Conservation (phyloP, 2,888 invertebrate species). For the Scaptomyza cyrtandrae region DNA sequence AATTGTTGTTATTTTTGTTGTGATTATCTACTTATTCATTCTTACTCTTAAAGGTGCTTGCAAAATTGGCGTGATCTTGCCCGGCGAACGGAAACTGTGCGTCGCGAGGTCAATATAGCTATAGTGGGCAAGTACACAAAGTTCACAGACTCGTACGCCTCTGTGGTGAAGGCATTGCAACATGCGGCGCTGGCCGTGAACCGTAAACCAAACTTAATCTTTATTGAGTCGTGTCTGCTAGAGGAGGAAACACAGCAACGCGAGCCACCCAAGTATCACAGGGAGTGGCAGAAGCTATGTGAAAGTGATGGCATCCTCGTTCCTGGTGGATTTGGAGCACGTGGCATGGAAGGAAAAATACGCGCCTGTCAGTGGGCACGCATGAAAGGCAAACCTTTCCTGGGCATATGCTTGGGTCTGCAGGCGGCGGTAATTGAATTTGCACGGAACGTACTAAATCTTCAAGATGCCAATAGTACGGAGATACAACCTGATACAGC, state of each 20-base stretch:
- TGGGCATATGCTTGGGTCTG: slow-evolving; percentile 98
- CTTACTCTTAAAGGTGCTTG: slow-evolving; percentile 88
- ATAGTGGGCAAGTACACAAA: slow-evolving; percentile 99
- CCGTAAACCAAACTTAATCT: slow-evolving; percentile 93
- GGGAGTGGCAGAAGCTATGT: slow-evolving; percentile 96
- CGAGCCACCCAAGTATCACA: slow-evolving; percentile 94
- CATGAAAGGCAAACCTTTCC: slow-evolving; percentile 93
- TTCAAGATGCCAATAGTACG: slow-evolving; percentile 92
- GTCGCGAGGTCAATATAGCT: slow-evolving; percentile 94
- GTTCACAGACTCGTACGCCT: slow-evolving; percentile 97
- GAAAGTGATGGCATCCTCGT: slow-evolving; percentile 96
- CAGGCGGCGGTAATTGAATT: slow-evolving; percentile 99
- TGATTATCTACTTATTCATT: not conserved
- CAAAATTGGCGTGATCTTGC: slow-evolving; percentile 95
- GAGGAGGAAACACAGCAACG: slow-evolving; percentile 90
- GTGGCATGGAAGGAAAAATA: slow-evolving; percentile 98
- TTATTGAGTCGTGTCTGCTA: slow-evolving; percentile 95
- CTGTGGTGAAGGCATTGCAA: slow-evolving; percentile 96
- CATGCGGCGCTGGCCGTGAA: slow-evolving; percentile 95
- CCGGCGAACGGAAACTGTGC: slow-evolving; percentile 92
- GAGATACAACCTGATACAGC: slow-evolving; percentile 91
- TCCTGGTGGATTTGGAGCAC: slow-evolving; percentile 98
- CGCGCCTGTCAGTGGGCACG: slow-evolving; percentile 97
- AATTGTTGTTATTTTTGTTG: not conserved
- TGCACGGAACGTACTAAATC: slow-evolving; percentile 92